phyloP scores from a whole-genome alignment of 1,140 invertebrate genomes.

The Habropoda laboriosa region DNA sequence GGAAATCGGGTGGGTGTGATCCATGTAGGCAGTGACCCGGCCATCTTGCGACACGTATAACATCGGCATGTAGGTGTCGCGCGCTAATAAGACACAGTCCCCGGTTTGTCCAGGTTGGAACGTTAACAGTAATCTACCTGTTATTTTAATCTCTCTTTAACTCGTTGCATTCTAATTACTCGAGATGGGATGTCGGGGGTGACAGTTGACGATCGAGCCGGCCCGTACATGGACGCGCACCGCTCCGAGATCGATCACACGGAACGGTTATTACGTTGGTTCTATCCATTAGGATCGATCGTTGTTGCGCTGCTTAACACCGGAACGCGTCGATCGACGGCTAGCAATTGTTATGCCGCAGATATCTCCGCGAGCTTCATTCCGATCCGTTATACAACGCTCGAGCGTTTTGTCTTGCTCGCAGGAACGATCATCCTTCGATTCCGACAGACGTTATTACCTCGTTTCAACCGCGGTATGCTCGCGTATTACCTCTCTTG shows the following conservation, averaged over 20 bases:
- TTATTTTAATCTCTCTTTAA: constrained; percentile 50
- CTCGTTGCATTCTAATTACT: constrained; percentile 52
- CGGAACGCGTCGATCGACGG: constrained; percentile 16
- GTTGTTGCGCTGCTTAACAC: background rate
- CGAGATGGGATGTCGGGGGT: constrained; percentile 43
- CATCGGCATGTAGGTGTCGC: constrained; percentile 55
- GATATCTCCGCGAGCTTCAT: constrained; percentile 16
- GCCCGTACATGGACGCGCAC: constrained; percentile 64
- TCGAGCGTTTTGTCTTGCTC: background rate
- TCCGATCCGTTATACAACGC: constrained; percentile 47
- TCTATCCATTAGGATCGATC: constrained; percentile 53
- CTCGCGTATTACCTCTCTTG: background rate
- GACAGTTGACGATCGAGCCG: constrained; percentile 27
- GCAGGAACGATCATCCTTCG: background rate
- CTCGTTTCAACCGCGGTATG: background rate
- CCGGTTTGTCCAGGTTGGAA: too few relatives aligned
- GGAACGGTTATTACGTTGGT: constrained; percentile 47
- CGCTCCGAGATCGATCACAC: constrained; percentile 41
- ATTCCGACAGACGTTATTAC: too few relatives aligned
- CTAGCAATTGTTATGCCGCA: constrained; percentile 40
- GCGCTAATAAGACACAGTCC: constrained; percentile 24
- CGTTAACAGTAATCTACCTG: constrained; percentile 20
- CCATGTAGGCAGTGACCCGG: constrained; percentile 73
- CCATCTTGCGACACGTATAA: constrained; percentile 67
- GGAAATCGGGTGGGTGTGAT: constrained; percentile 67